Conservation (phyloP, 2,113 vertebrate genomes). For the Garra rufa region DNA sequence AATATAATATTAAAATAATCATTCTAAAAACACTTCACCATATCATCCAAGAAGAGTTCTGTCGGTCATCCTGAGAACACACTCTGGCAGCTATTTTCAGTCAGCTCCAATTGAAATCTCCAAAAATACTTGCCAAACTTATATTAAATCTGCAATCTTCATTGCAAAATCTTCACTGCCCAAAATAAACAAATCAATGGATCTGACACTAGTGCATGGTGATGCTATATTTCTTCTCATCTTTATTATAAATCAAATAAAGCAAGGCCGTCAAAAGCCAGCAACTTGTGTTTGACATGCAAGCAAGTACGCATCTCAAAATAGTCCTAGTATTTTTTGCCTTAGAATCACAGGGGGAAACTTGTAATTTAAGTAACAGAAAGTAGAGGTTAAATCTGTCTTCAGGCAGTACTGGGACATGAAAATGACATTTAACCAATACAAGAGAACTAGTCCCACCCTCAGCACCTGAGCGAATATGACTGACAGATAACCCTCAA, state of each 20-base stretch:
- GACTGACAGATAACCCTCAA: constrained; percentile 45
- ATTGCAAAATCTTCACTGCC: neutral
- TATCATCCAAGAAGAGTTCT: neutral
- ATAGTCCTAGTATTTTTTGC: neutral
- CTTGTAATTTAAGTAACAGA: constrained; percentile 30
- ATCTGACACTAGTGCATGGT: neutral
- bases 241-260: neutral
- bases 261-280: neutral
- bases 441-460: constrained; percentile 29
- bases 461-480: constrained; percentile 30
- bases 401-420: constrained; percentile 21
- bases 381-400: constrained; percentile 44
- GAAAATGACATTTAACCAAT: constrained; percentile 53
- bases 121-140: neutral
- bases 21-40: neutral
- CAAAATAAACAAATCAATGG: neutral
- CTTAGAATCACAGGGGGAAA: neutral
- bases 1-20: too few species aligned
- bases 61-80: neutral
- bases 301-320: neutral
- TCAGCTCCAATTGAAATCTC: neutral
- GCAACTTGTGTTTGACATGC: neutral
- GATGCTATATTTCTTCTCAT: neutral
- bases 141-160: neutral
- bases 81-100: neutral